These are phyloP conservation scores for Gryon sp. DNA, from an alignment of 1,140 invertebrate species.

Conservation along the genomic window DNA sequence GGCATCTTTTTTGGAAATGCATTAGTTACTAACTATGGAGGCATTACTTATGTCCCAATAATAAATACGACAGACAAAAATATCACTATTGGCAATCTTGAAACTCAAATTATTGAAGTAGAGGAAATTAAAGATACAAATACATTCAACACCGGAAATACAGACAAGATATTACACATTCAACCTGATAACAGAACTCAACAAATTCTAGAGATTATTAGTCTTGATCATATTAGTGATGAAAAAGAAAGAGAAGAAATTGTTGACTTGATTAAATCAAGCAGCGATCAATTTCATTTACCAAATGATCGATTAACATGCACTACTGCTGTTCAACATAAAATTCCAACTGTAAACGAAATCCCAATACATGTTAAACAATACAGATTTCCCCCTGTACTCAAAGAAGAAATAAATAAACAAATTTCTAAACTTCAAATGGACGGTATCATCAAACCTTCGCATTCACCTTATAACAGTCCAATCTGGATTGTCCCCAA, in stretches of 20 bases:
- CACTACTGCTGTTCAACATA: not conserved
- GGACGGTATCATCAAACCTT: too few relatives aligned
- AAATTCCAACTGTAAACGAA: not conserved
- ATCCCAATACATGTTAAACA: not conserved
- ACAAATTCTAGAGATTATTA: not conserved
- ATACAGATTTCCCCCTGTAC: too few relatives aligned
- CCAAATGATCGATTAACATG: not conserved
- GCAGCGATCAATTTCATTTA: not conserved
- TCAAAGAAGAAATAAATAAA: too few relatives aligned
- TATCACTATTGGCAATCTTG: too few relatives aligned
- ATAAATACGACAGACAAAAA: not conserved
- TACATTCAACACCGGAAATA: too few relatives aligned
- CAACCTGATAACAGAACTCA: not conserved
- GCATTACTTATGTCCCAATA: not conserved
- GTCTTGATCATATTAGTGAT: not conserved
- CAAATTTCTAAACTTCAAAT: too few relatives aligned
- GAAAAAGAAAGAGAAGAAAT: not conserved
- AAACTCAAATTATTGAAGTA: too few relatives aligned
- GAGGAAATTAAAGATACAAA: too few relatives aligned
- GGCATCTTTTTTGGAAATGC: constrained; percentile 2
- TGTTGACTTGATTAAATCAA: not conserved
- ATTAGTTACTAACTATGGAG: not conserved
- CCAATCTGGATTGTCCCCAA: too few relatives aligned
- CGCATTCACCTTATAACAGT: too few relatives aligned
- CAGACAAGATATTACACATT: not conserved